Percentiles rank a stretch among this genome's conserved stretches.
Evolutionary conservation across 1,140 invertebrate genomes (phyloP).

Genomic region (Zelostemma sp.): DNA sequence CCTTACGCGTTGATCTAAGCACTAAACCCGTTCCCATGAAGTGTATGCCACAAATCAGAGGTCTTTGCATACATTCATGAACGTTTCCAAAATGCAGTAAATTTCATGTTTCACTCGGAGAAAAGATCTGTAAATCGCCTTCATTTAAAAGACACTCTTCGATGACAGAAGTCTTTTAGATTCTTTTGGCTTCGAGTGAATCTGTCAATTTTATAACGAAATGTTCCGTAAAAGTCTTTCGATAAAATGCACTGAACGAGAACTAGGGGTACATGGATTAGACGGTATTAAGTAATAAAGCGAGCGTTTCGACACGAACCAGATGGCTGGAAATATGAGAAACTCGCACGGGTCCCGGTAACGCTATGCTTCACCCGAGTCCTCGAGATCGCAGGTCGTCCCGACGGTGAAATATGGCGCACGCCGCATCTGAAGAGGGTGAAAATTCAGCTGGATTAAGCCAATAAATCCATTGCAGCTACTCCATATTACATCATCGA

Average conservation of each 20-base stretch:
- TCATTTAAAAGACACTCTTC: too few relatives aligned
- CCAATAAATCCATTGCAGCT: slow-evolving; percentile 36
- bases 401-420: slow-evolving; percentile 37
- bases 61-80: slow-evolving; percentile 19
- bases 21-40: slow-evolving; percentile 18
- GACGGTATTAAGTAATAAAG: slow-evolving; percentile 55
- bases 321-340: slow-evolving; percentile 59
- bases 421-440: slow-evolving; percentile 28
- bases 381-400: slow-evolving; percentile 34
- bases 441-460: slow-evolving; percentile 36
- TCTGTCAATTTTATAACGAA: too few relatives aligned
- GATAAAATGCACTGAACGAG: slow-evolving; percentile 20
- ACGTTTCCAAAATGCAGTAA: too few relatives aligned
- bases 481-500: slow-evolving; percentile 16
- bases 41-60: slow-evolving; percentile 21
- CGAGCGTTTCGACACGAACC: slow-evolving; percentile 42
- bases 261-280: slow-evolving; percentile 42
- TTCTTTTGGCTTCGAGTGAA: too few relatives aligned
- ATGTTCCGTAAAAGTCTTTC: slow-evolving; percentile 10
- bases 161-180: too few relatives aligned
- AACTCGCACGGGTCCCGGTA: slow-evolving; percentile 42
- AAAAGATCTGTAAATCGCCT: too few relatives aligned
- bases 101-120: too few relatives aligned
- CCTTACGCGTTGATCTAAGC: slow-evolving; percentile 20
- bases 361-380: slow-evolving; percentile 36